Evolutionary conservation across 2,888 invertebrate genomes (phyloP), one percentile per base, ranked within the genome.

Genomic region (Tubiluchus corallicola): DNA sequence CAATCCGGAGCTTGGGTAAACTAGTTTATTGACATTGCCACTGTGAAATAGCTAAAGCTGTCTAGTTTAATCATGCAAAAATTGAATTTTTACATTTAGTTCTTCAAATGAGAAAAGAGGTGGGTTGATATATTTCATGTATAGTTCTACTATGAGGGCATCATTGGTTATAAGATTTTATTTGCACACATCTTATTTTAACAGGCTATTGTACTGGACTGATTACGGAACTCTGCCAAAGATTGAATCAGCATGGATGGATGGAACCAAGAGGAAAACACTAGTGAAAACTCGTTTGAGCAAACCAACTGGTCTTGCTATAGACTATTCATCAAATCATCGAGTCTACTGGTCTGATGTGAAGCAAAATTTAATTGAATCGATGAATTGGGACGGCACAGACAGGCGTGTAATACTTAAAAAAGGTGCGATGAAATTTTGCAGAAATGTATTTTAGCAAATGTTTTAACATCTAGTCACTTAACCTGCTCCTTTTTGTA

Each of bases 211-310:
- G 74, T 85, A 82, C 66, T 98, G 94, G 90, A 75, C 88, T 0
- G 92, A 96, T 62, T 79, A 82, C 1, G 88, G 92, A 3, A 76
- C 78, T 0, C 76, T 77, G 2, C 84, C 88, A 0, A 94, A 90
- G 65, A 88, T 98, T 49, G 94, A 94, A 62, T 75, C 79, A 2
- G 75, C 88, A 2, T 94, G 92, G 87, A 85, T 96, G 88, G 94
- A 92, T 58, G 96, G 96, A 0, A 81, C 79, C 0, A 81, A 84
- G 60, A 73, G 90, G 2, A 71, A 78, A 44, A 75, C 80, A 0
- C 63, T 98, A 2, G 77, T 90, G 4, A 76, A 78, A 0, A 83
- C 83, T 48, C 74, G 74, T 48, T 74, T 96, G 19, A 72, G 83
- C 18, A 80, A 82, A 56, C 96, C 96, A 0, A 75, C 84, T 0